Base-by-base conservation (phyloP, 2,113 vertebrate genomes). In the Capreolus pygargus region DNA sequence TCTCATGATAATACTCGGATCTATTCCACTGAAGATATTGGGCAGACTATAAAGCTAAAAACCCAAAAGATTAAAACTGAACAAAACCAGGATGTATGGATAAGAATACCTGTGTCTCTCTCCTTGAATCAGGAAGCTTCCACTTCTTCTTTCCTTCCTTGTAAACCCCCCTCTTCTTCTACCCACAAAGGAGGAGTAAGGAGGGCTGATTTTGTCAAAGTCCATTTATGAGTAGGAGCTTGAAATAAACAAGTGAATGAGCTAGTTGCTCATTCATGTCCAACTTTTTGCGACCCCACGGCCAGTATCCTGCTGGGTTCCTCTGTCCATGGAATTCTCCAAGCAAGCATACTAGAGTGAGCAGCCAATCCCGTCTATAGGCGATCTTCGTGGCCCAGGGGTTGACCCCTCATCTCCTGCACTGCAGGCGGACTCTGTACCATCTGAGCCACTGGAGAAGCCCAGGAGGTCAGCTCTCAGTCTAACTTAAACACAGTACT, bases 301-400 rank as follows among this genome's bases (percentile, higher is more conserved):
- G 30, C 7, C 0, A 0, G 7, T 33, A 67, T 36, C 64, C 17
- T 67, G 64, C 64, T 8, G 10, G 17, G 17, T 21, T 21, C 33
- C 64, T 67, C 33, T 67, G 64, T 36, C 64, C 33, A 36, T 21
- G 64, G 64, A 36, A 36, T 36, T 67, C 64, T 67, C 4, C 33
- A 67, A 67, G 2, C 16, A 67, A 11, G 33, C 64, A 67, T n/a
- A 36, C 33, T 67, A 19, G 17, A 67, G 4, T 36, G 64, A 21
- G 16, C 0, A 36, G 16, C 33, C 64, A 36, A 5, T 21, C 64
- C 64, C 33, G 1, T 67, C 33, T 21, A 33, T 17, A 67, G 17
- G 64, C 16, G 16, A 36, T 67, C 17, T 21, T 67, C 64, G 10
- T 67, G 64, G 19, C 64, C 61, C 33, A 67, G 33, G 64, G 33